Base-by-base conservation (phyloP, 2,888 invertebrate species). In the Himalopsyche japonica region DNA sequence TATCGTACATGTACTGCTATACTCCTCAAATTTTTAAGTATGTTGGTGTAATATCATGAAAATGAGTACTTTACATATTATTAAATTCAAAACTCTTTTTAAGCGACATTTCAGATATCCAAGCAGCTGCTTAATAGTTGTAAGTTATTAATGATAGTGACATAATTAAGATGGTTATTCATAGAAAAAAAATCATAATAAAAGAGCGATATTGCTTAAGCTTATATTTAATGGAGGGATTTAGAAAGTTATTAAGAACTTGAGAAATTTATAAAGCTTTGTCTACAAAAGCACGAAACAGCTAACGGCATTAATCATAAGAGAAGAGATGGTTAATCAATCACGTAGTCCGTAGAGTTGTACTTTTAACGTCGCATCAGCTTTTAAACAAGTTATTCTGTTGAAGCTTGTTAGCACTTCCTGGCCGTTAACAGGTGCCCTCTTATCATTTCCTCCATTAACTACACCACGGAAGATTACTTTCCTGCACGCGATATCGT, bases 401-500 rank as follows among this genome's bases (percentile, higher is more conserved):
- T 37, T 43, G 76, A n/a, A 43, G 77, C 79, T 80, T 80, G 80
- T 79, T 80, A 76, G 83, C 49, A 20, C 79, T 79, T 83, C 76
- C 80, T 20, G 70, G 30, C 83, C 18, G 57, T 30, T 78, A 83
- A 83, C 83, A 83, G 83, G 83, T 83, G 80, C 83, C 47, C 37
- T 12, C 83, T 80, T 83, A 83, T 80, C 83, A 49, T 80, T 83
- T 83, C 80, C 79, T 57, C 34, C 82, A 79, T 82, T 82, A 82
- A 78, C 64, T 43, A 64, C 79, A 47, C 49, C 48, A 37, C 80
- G 79, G 80, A 76, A 80, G 80, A 48, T 80, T 43, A 77, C 70
- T 83, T 83, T 83, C 83, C 80, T 77, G 80, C 83, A 83, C 83
- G 82, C 82, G 82, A 82, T 79, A 70, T 43, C 82, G 43, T 78